Evolutionary conservation across 1,140 invertebrate genomes (phyloP), one percentile per base, ranked within the genome.

Genomic region (Sminthurides bifidus): DNA sequence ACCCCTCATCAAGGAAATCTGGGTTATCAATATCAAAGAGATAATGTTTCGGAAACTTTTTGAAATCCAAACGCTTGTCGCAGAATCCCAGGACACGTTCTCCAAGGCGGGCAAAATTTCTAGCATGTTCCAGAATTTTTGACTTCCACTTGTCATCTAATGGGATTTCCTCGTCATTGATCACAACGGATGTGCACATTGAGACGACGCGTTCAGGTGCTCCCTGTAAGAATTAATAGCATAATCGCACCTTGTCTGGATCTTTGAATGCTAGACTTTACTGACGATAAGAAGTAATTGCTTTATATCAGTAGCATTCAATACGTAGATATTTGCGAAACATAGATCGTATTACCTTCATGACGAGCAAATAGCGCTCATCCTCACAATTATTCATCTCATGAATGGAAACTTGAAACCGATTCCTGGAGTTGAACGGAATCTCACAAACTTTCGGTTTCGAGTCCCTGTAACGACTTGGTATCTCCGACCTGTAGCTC

Each of bases 191-290:
- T 10, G 74, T 72, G 67, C 87, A 93, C 23, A 81, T 76, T 19
- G 87, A 82, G 10, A 92, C 69, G 62, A 95, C 83, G 33, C 84
- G 75, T 72, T 95, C 92, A 0, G 91, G 91, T n/a, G 91, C 91
- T 4, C 91, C 91, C 71, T 94, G 38, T 29, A 31, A 46, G 31
- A 15, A 41, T 14, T 17, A 24, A 53, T 41, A 26, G 5, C 2
- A 17, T n/a, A 2, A 41, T n/a, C 12, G 37, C 5, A 27, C 19
- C 0, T 21, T 17, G 12, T 33, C 17, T 26, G 23, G 6, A 29
- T 12, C 26, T 48, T 10, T 19, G 24, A 23, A 27, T 19, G 29
- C 4, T 38, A 8, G 3, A 40, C 12, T 24, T 27, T 12, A 26
- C 21, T 24, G 23, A 26, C 10, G 5, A 6, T 10, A 6, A 48